These are phyloP conservation scores for Polydrusus tereticollis DNA, from an alignment of 2,888 invertebrate genomes.

Conservation along the genomic window DNA sequence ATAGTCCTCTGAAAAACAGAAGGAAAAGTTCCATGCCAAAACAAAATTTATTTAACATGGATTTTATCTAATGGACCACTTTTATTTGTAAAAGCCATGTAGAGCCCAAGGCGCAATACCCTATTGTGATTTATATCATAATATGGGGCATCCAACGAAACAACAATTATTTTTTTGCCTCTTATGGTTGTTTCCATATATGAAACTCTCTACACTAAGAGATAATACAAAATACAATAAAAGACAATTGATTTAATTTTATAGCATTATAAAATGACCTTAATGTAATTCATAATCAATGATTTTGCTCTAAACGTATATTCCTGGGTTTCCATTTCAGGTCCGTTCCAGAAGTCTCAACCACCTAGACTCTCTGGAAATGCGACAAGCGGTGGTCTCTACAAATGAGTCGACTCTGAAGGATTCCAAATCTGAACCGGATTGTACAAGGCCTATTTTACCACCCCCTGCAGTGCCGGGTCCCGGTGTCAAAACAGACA, in stretches of 20 bases:
- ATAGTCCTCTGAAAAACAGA: neutral
- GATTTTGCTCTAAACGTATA: no score
- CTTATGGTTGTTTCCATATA: no score
- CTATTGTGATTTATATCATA: no score
- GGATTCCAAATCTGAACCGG: conserved; percentile 66
- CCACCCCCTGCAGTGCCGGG: conserved; percentile 57
- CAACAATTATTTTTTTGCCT: no score
- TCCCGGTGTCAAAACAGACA: conserved; percentile 49
- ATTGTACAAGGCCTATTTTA: conserved; percentile 63
- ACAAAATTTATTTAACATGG: neutral
- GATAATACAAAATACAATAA: no score
- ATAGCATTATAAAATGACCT: no score
- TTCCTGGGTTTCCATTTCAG: conserved; percentile 65
- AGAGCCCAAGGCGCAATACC: no score
- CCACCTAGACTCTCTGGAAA: conserved; percentile 78
- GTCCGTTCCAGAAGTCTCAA: conserved; percentile 81
- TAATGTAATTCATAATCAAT: no score
- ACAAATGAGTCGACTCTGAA: conserved; percentile 59
- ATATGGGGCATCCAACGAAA: no score
- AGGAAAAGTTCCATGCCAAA: neutral
- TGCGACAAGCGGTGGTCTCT: conserved; percentile 63
- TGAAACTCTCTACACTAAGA: no score
- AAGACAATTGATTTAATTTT: no score
- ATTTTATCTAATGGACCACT: neutral
- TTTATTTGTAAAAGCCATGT: neutral